Percentiles rank a stretch among this genome's conserved stretches.
Evolutionary conservation across 2,797 vertebrate species (phyloP).

Genomic region (Trichosurus vulpecula): DNA sequence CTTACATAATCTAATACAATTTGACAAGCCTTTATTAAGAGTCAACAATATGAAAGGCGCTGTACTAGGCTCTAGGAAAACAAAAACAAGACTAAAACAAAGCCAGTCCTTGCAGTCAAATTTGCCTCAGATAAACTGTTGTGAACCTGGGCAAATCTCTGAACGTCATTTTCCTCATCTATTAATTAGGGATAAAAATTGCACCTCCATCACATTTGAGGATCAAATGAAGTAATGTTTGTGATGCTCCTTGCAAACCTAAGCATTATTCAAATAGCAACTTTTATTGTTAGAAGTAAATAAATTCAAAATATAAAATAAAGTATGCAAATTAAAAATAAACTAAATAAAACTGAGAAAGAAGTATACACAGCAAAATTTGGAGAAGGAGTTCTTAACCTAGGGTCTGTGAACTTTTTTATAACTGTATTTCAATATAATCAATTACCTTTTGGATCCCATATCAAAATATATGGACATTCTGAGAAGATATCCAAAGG

Average conservation of each 20-base stretch:
- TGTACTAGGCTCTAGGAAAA: background rate
- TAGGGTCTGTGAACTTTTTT: background rate
- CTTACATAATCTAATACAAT: background rate
- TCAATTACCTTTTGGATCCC: background rate
- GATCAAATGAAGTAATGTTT: background rate
- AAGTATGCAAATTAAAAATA: background rate
- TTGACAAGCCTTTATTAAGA: background rate
- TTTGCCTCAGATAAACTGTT: background rate
- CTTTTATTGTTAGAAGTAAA: background rate
- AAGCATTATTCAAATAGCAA: background rate
- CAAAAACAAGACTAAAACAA: background rate
- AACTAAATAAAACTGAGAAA: background rate
- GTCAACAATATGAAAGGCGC: background rate
- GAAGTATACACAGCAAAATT: background rate
- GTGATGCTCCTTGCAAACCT: background rate
- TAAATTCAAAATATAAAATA: background rate
- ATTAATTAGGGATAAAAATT: background rate
- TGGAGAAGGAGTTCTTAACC: background rate
- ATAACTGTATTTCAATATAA: background rate
- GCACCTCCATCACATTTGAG: background rate
- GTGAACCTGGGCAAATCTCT: background rate
- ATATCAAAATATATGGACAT: background rate
- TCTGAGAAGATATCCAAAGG: background rate
- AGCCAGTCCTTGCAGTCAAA: background rate
- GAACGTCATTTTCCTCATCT: background rate